Evolutionary conservation across 2,797 vertebrate species (phyloP).

Genomic region (Acanthopagrus latus): DNA sequence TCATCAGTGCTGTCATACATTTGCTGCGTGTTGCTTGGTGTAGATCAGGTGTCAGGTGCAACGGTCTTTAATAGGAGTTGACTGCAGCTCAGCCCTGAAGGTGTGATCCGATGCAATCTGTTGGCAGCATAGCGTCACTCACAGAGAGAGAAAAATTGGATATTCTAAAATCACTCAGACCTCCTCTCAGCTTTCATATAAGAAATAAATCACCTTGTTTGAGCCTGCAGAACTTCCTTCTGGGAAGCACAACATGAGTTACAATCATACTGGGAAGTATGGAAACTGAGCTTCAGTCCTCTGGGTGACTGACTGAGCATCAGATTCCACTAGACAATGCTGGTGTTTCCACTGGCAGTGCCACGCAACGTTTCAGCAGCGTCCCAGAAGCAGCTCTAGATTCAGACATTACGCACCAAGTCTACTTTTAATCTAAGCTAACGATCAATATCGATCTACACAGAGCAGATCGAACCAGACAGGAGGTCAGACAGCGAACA

Average conservation of each 20-base stretch:
- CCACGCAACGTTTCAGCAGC: no score
- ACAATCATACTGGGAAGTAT: neutral
- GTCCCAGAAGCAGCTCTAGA: no score
- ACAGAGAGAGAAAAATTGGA: neutral
- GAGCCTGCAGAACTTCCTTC: neutral
- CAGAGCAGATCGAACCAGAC: no score
- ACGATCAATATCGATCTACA: no score
- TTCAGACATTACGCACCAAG: no score
- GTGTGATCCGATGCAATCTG: constrained; percentile 36
- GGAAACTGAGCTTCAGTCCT: neutral
- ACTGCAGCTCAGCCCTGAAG: constrained; percentile 28
- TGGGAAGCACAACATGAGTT: neutral
- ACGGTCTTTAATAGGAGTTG: constrained; percentile 33
- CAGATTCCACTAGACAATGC: no score
- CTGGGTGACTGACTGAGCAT: neutral
- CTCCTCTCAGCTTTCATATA: neutral
- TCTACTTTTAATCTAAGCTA: no score
- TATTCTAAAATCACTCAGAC: constrained; percentile 12
- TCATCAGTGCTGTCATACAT: constrained; percentile 9
- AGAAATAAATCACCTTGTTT: constrained; percentile 10
- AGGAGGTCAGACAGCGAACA: no score
- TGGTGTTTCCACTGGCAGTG: no score
- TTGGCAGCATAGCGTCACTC: neutral
- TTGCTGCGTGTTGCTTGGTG: constrained; percentile 8
- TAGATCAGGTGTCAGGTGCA: constrained; percentile 25